Evolutionary conservation across 2,797 vertebrate species (phyloP).

Genomic region (Trachurus trachurus): DNA sequence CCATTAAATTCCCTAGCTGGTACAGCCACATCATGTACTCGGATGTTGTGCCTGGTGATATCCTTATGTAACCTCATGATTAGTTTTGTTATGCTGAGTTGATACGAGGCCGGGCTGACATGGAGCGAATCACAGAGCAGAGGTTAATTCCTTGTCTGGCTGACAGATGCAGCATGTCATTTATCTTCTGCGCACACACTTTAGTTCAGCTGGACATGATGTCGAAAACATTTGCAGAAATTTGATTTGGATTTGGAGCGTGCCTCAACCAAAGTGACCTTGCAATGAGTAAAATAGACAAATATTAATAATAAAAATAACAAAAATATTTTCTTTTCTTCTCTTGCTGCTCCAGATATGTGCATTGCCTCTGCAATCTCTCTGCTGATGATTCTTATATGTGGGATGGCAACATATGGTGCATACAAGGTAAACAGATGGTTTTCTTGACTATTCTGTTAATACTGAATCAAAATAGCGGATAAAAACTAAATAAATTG

Average conservation of each 20-base stretch:
- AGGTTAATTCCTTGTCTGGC: constrained; percentile 31
- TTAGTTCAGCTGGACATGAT: constrained; percentile 6
- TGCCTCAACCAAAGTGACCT: not conserved
- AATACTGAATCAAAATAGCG: too few species aligned
- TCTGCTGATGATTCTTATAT: constrained; percentile 97
- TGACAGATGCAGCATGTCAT: constrained; percentile 33
- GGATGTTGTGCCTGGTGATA: not conserved
- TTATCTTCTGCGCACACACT: constrained; percentile 5
- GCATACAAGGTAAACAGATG: constrained; percentile 92
- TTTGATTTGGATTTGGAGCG: constrained; percentile 5
- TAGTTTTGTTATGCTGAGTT: constrained; percentile 35
- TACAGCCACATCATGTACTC: not conserved
- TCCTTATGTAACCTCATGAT: constrained; percentile 50
- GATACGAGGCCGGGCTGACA: constrained; percentile 20
- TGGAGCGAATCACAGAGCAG: constrained; percentile 11
- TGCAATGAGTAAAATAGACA: not conserved
- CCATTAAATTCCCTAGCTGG: not conserved
- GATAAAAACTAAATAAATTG: not conserved
- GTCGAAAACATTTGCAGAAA: constrained; percentile 23
- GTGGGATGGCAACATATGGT: constrained; percentile 97
- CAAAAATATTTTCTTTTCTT: not conserved
- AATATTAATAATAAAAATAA: not conserved
- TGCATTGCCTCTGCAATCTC: constrained; percentile 96
- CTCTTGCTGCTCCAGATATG: constrained; percentile 87
- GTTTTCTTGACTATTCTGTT: not conserved